Conservation (phyloP, 1,140 invertebrate species). For the Caerostris extrusa region DNA sequence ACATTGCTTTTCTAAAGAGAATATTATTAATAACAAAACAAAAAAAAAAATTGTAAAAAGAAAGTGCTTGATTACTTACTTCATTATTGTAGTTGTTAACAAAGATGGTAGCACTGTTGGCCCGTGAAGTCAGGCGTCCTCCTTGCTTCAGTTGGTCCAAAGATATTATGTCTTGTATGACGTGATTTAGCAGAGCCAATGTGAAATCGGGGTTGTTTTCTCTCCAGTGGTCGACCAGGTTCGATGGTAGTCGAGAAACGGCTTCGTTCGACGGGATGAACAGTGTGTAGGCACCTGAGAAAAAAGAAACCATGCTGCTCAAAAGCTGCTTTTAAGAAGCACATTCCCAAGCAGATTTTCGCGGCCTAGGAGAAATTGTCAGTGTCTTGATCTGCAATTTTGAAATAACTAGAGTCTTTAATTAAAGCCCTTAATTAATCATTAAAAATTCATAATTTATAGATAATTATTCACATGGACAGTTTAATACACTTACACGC, state of each 20-base stretch:
- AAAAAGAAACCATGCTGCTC: background rate
- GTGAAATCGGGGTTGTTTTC: slow-evolving; percentile 71
- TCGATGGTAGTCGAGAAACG: slow-evolving; percentile 76
- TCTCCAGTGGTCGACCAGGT: slow-evolving; percentile 77
- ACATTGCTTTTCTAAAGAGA: background rate
- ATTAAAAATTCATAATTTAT: no score
- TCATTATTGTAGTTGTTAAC: slow-evolving; percentile 75
- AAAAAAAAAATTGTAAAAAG: background rate
- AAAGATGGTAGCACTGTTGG: slow-evolving; percentile 63
- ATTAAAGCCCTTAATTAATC: no score
- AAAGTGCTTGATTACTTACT: slow-evolving; percentile 23
- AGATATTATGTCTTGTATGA: slow-evolving; percentile 72
- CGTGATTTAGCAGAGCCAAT: slow-evolving; percentile 76
- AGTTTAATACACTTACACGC: no score
- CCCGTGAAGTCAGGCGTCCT: slow-evolving; percentile 14
- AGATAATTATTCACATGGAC: no score
- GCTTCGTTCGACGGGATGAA: slow-evolving; percentile 79
- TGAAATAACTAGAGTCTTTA: no score
- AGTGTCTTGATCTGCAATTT: no score
- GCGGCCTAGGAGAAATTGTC: no score
- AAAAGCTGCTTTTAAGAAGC: no score
- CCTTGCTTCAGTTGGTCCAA: slow-evolving; percentile 75
- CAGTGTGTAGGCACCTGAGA: slow-evolving; percentile 79
- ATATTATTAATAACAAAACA: no score
- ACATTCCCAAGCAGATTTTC: no score